A percentile compares a stretch with the other conserved stretches of the same genome.
Evolutionary conservation across 2,888 invertebrate species (phyloP).

Genomic region (Clivina fossor): DNA sequence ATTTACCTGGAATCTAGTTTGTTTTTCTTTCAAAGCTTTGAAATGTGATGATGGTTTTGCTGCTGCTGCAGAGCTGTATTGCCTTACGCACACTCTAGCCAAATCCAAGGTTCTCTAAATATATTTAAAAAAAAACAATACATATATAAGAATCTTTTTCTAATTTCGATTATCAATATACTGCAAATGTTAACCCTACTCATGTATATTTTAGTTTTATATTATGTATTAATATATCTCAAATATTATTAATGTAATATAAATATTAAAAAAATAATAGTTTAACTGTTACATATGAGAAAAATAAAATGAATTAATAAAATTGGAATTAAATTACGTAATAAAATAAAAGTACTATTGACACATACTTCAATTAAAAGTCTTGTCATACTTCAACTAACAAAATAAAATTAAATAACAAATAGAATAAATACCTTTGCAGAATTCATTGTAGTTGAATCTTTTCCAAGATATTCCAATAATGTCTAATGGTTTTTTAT

Average conservation of each 20-base stretch:
- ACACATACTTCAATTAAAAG: no score
- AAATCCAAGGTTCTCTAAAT: constrained; percentile 26
- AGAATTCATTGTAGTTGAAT: constrained; percentile 27
- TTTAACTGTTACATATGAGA: no score
- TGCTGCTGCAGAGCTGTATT: not conserved
- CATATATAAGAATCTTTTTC: not conserved
- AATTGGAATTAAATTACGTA: no score
- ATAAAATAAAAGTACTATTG: no score
- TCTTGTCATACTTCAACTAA: no score
- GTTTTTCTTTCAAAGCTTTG: constrained; percentile 42
- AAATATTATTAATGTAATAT: no score
- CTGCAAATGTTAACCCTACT: not conserved
- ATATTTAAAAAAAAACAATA: not conserved
- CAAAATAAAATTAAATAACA: no score
- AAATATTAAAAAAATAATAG: no score
- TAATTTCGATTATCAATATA: not conserved
- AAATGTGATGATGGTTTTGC: constrained; percentile 24
- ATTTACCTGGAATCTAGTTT: constrained; percentile 46
- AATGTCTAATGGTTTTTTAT: constrained; percentile 5
- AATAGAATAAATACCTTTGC: constrained; percentile 27
- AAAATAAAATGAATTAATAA: no score
- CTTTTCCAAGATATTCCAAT: constrained; percentile 21
- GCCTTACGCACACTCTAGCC: constrained; percentile 13
- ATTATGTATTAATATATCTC: no score
- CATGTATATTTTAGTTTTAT: no score